Evolutionary conservation across 2,113 vertebrate species (phyloP).

Genomic region (Xyrauchen texanus): DNA sequence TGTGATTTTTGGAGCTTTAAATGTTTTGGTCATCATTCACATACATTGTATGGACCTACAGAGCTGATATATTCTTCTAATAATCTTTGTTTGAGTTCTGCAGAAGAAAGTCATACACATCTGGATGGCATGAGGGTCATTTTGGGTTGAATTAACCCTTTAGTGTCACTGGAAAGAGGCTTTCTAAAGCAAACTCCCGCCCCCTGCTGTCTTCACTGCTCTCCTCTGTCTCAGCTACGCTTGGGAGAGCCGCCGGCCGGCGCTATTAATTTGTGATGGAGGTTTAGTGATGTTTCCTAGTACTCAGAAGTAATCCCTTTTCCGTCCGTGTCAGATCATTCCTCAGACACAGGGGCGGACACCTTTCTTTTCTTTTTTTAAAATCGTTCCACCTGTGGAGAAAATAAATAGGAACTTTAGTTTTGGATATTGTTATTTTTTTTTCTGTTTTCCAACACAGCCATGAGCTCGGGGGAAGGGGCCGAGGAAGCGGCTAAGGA

Average conservation of each 20-base stretch:
- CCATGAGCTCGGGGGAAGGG: slow-evolving; percentile 88
- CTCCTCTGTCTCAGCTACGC: slow-evolving; percentile 60
- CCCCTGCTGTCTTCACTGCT: slow-evolving; percentile 61
- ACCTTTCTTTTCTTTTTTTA: too few relatives aligned
- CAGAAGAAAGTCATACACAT: too few relatives aligned
- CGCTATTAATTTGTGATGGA: slow-evolving; percentile 75
- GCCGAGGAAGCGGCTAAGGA: slow-evolving; percentile 91
- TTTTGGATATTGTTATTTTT: slow-evolving; percentile 62
- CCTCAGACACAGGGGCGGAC: slow-evolving; percentile 58
- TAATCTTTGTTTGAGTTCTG: too few relatives aligned
- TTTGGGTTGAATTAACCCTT: neutral
- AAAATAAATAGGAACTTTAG: slow-evolving; percentile 43
- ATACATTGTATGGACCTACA: too few relatives aligned
- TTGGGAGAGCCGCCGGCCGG: slow-evolving; percentile 77
- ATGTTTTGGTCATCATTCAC: too few relatives aligned
- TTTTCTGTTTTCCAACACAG: slow-evolving; percentile 64
- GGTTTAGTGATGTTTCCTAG: slow-evolving; percentile 71
- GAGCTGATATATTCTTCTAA: too few relatives aligned
- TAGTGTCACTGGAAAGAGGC: neutral
- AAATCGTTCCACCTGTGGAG: slow-evolving; percentile 36
- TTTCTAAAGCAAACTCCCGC: slow-evolving; percentile 23
- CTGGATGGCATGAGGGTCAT: too few relatives aligned
- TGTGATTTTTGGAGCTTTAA: too few relatives aligned
- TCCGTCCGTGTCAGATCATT: slow-evolving; percentile 64
- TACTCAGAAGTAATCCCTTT: slow-evolving; percentile 49